Evolutionary conservation across 2,113 vertebrate species (phyloP), one percentile per base, ranked within the genome.

Genomic region (Alligator mississippiensis): DNA sequence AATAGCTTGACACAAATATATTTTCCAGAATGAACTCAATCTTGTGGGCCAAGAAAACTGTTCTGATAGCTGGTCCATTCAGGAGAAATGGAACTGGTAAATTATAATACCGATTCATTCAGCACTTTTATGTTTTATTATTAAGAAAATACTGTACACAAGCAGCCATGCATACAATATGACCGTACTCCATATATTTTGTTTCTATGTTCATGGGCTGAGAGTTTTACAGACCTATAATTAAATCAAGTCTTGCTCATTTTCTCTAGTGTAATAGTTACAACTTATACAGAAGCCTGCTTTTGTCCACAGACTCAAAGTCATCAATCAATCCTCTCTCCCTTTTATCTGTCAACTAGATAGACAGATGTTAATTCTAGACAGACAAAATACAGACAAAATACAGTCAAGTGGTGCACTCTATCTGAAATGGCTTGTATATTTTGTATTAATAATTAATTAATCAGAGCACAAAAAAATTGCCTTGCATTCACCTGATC

Each of bases 401-500:
- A 47, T 47, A 47, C 47, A 47, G 47, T 72, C 21, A 38, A 38
- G 30, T 38, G 18, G 11, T 72, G 21, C 30, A 22, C 30, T 15
- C 30, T 72, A 24, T 22, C 22, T 38, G 34, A 72, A 38, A 72
- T 11, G 30, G 34, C 30, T 34, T 22, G 16, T 27, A 27, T 28
- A 21, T 70, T 72, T 70, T 38, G 54, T 66, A 55, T 21, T 47
- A 47, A 47, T 57, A 89, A 77, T 61, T n/a, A 58, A 64, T 81
- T 63, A 61, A 66, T 77, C 14, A 61, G 62, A 70, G 15, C 60
- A 9, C 9, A 68, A 63, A 16, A 82, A 57, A 74, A 68, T 59
- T 92, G 47, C 18, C 25, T 91, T 55, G 21, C 64, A n/a, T 63
- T 76, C 80, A 95, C 88, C 85, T 96, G 79, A 38, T 94, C 92